Evolutionary conservation across 2,113 vertebrate species (phyloP), one percentile per base, ranked within the genome.

Genomic region (Electrona antarctica): DNA sequence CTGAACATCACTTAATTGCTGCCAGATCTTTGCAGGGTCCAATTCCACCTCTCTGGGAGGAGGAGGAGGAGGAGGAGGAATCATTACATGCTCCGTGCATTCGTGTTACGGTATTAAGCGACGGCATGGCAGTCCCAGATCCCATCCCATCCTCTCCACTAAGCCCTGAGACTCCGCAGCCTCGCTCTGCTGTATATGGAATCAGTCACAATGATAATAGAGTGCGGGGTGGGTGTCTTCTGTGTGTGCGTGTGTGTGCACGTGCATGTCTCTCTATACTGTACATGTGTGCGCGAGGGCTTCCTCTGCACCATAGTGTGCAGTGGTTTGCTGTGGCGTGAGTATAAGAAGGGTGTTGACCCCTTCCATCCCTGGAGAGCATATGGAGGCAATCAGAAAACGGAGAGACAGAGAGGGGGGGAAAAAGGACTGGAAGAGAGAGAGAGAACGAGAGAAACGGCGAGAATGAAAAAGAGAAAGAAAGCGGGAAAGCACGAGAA

Each of bases 271-370:
- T 60, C 28, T 33, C 28, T 60, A 6, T 60, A 7, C 7, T 28
- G 60, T 8, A 1, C 67, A 33, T 52, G 54, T 11, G 8, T 52
- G 67, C 41, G 28, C 64, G 15, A 28, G 8, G 79, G 82, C 60
- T 85, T 92, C 89, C 89, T 91, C n/a, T 21, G 21, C 89, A 88
- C 83, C 87, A 21, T 21, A 89, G 87, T 46, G 49, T 88, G 89
- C 87, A 89, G 85, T 90, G 85, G 80, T 78, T 83, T 74, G 55
- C 84, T 87, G 85, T 89, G 83, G 86, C 76, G 81, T 88, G 87
- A 91, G 85, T 89, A 21, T 1, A 91, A 90, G 88, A 89, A 89
- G 85, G 88, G 88, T 88, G 88, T 87, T 90, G 88, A 91, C 89
- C 90, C 87, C 84, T 85, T 86, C 82, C 81, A 84, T 91, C 86